Conservation (phyloP, 1,140 invertebrate genomes). For the Hyposmocoma kahamanoa region DNA sequence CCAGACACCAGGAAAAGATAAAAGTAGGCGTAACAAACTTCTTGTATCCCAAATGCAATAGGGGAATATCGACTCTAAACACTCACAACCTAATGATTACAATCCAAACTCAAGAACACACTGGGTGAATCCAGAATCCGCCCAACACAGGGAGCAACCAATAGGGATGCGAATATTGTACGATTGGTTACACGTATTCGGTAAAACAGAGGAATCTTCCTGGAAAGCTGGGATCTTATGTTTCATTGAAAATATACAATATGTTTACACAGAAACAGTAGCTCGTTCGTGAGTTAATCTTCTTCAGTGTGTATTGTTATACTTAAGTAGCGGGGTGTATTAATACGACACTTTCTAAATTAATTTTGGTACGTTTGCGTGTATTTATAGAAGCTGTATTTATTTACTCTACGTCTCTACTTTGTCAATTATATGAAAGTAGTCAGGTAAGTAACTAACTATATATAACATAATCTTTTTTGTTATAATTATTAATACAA, state of each 20-base stretch:
- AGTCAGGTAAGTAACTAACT: too few species aligned
- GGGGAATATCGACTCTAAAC: constrained; percentile 35
- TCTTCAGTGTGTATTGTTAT: background rate
- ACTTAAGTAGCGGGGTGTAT: background rate
- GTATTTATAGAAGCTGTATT: too few species aligned
- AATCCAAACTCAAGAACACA: too few species aligned
- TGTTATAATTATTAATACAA: too few species aligned
- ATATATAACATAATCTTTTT: too few species aligned
- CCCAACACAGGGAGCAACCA: constrained; percentile 33
- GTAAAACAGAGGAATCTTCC: constrained; percentile 42
- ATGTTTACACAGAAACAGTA: constrained; percentile 1
- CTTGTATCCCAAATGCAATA: constrained; percentile 22
- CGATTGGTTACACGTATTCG: constrained; percentile 54
- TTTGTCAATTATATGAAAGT: too few species aligned
- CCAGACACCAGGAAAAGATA: constrained; percentile 27
- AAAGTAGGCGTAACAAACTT: constrained; percentile 46
- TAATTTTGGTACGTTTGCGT: too few species aligned
- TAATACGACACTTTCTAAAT: too few species aligned
- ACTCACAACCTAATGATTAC: too few species aligned
- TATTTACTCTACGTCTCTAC: too few species aligned
- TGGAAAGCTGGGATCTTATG: constrained; percentile 27
- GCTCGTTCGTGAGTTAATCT: background rate
- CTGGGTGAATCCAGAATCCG: constrained; percentile 49
- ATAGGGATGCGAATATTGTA: constrained; percentile 20
- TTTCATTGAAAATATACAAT: constrained; percentile 26